Base-by-base conservation (phyloP, 2,797 vertebrate species). In the Hapalemur alaotrensis region DNA sequence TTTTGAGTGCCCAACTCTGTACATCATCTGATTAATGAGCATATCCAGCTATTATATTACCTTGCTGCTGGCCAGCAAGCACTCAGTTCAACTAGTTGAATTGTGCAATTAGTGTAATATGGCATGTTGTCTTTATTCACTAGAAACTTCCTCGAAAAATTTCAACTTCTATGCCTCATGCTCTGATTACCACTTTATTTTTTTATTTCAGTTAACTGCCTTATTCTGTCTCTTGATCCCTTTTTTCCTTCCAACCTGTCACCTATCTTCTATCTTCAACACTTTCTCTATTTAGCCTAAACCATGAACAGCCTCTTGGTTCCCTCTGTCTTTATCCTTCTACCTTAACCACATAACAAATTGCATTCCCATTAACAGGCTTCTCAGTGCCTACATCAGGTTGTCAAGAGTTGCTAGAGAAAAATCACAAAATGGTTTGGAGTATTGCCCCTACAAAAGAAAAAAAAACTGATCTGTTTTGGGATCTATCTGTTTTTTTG, bases 1-100 rank as follows among this genome's bases (percentile, higher is more conserved):
- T 92, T 94, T 92, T 11, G 3, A 63, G 67, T 94, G 57, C 73
- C 54, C 59, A 54, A 54, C 14, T 82, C 65, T 82, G 43, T 43
- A 85, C 78, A 81, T 41, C 48, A 70, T 79, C 54, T 52, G 48
- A 92, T 84, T 83, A 81, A 72, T 63, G n/a, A 91, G n/a, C 63
- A 73, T 65, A 88, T 92, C 72, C 54, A 92, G 48, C 50, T 85
- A 88, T 85, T 65, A 79, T 46, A 89, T 86, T 92, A 50, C 48
- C 59, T 95, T 30, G 30, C 54, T 88, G 75, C 52, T 88, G 43
- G 75, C 61, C 69, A 96, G 78, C 25, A 59, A 96, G 67, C 28
- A 69, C 72, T 94, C 43, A 30, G 76, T 89, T 94, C 93, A 93
- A 52, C 94, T 89, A 80, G 46, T 48, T 90, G 73, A 96, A 63